phyloP scores from a whole-genome alignment of 92 coral and sea anemone species.

The Epizoanthus stellaris region DNA sequence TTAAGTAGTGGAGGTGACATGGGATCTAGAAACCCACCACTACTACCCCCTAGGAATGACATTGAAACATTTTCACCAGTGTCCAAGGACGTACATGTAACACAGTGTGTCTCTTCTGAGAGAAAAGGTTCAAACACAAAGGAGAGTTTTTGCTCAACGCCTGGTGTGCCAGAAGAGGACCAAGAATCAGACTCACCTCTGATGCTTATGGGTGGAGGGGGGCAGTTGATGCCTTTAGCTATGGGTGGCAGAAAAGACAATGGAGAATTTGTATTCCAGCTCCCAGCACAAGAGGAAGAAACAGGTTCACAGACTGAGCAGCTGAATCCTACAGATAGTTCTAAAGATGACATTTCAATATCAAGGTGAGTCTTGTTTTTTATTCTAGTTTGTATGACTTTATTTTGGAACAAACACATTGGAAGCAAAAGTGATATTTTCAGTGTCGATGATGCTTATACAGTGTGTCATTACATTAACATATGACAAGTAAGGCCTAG shows the following conservation, averaged over 20 bases:
- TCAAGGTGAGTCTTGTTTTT: slow-evolving; percentile 75
- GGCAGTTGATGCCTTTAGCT: too few species aligned
- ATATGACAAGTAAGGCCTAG: too few species aligned
- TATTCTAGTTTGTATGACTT: too few species aligned
- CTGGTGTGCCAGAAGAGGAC: not conserved
- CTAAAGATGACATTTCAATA: slow-evolving; percentile 69
- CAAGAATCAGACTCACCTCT: slow-evolving; percentile 5
- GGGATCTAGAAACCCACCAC: slow-evolving; percentile 3
- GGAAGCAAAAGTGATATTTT: too few species aligned
- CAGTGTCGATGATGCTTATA: too few species aligned
- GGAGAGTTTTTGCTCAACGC: not conserved
- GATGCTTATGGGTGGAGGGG: not conserved
- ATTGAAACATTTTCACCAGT: not conserved
- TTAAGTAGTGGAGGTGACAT: slow-evolving; percentile 10
- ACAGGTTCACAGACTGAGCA: slow-evolving; percentile 30
- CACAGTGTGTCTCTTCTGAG: not conserved
- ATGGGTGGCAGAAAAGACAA: not conserved
- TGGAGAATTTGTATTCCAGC: slow-evolving; percentile 13
- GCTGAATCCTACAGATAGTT: slow-evolving; percentile 61
- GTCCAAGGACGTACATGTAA: not conserved
- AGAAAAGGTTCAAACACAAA: not conserved
- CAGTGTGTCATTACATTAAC: too few species aligned
- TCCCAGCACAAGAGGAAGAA: not conserved
- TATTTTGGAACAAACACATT: too few species aligned
- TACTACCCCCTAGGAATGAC: slow-evolving; percentile 5